Conservation (phyloP, 2,797 vertebrate genomes). For the Acanthis flammea region DNA sequence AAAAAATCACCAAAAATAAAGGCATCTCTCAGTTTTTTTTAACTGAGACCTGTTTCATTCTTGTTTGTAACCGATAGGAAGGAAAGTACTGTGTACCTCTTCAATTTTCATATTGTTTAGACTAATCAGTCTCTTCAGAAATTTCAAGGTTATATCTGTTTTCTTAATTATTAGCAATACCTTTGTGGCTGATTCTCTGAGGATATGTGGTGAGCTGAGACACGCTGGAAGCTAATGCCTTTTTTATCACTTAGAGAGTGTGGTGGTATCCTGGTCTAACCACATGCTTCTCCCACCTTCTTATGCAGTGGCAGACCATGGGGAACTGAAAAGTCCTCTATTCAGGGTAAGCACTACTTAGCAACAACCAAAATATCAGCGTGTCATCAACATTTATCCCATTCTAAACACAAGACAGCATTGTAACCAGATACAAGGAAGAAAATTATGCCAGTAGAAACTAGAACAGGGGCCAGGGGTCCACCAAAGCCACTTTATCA, state of each 20-base stretch:
- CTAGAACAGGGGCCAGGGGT: neutral
- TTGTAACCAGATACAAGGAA: neutral
- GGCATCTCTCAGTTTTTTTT: neutral
- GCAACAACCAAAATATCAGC: neutral
- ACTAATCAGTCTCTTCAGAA: neutral
- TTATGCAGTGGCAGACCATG: neutral
- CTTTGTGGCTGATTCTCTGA: neutral
- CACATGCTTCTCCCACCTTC: neutral
- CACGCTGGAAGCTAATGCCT: neutral
- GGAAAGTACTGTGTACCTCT: neutral
- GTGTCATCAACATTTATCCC: neutral
- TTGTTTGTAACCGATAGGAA: neutral
- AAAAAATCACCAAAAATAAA: neutral
- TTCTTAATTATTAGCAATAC: neutral
- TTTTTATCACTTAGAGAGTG: neutral
- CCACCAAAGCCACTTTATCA: neutral
- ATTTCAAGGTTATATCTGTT: neutral
- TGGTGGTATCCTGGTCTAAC: neutral
- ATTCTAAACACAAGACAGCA: neutral
- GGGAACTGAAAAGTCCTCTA: neutral
- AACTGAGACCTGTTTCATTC: neutral
- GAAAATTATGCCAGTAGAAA: neutral
- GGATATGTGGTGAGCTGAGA: neutral
- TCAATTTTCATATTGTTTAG: neutral
- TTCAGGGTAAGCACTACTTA: neutral